These are phyloP conservation scores for Streblospio benedicti DNA, from an alignment of 1,140 invertebrate species.

Conservation along the genomic window DNA sequence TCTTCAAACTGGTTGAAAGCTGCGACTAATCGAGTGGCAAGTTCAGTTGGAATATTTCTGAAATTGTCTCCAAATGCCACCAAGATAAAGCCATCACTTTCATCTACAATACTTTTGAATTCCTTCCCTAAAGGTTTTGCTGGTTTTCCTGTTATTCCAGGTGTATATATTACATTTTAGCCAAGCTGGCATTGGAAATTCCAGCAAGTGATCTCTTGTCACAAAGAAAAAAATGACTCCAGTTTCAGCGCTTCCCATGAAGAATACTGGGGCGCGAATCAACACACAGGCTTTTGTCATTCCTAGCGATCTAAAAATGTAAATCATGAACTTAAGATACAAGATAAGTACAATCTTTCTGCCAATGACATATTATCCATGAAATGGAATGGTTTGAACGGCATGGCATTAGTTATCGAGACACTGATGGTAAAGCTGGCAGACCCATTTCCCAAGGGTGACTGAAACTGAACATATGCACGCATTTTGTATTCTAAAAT, in stretches of 20 bases:
- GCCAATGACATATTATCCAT: too few relatives aligned
- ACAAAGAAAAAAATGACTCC: not conserved
- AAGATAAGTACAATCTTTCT: not conserved
- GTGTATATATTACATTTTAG: not conserved
- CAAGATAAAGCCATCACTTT: too few relatives aligned
- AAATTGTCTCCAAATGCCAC: too few relatives aligned
- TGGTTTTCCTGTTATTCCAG: not conserved
- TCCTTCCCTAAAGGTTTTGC: slow-evolving; percentile 32
- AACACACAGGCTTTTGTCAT: not conserved
- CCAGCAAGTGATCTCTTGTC: not conserved
- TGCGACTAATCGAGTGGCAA: too few relatives aligned
- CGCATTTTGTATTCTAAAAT: not conserved
- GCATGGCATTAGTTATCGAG: not conserved
- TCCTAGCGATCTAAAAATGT: not conserved
- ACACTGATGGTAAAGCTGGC: too few relatives aligned
- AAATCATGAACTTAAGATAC: not conserved
- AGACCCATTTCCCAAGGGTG: not conserved
- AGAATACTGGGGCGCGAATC: not conserved
- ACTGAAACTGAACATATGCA: not conserved
- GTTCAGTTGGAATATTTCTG: too few relatives aligned
- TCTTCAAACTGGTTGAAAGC: too few relatives aligned
- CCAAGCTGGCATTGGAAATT: too few relatives aligned
- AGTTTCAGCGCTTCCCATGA: not conserved
- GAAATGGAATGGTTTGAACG: too few relatives aligned
- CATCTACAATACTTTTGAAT: slow-evolving; percentile 61